phyloP scores from a whole-genome alignment of 1,140 invertebrate genomes.

The Diachasmimorpha longicaudata region DNA sequence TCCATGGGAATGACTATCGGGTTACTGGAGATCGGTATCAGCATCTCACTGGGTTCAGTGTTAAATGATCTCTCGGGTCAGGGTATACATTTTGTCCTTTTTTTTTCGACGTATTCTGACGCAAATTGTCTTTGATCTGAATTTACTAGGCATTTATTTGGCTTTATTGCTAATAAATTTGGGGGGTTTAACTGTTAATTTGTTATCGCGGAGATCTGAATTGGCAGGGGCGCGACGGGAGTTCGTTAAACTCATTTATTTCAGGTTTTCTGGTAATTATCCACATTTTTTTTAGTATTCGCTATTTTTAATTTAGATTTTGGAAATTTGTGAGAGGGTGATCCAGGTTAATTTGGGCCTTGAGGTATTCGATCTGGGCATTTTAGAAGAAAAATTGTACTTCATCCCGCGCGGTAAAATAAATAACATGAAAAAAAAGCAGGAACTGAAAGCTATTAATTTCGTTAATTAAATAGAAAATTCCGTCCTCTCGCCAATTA shows the following conservation, averaged over 20 bases:
- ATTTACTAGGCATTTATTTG: background rate
- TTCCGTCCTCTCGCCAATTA: too few relatives aligned
- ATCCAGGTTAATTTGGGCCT: too few relatives aligned
- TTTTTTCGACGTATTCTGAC: background rate
- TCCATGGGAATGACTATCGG: conserved; percentile 5
- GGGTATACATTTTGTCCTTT: background rate
- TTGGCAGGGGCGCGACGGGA: background rate
- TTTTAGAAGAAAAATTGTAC: too few relatives aligned
- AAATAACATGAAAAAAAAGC: too few relatives aligned
- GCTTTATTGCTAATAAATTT: conserved; percentile 3
- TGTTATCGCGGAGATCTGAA: background rate
- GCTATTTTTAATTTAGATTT: background rate
- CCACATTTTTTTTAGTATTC: background rate
- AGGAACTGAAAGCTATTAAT: too few relatives aligned
- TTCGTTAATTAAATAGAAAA: too few relatives aligned
- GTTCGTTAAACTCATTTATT: background rate
- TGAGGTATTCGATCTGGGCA: too few relatives aligned
- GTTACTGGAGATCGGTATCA: background rate
- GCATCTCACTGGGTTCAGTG: background rate
- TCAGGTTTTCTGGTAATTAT: background rate
- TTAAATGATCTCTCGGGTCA: background rate
- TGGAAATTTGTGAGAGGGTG: too few relatives aligned
- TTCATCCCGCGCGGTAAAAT: too few relatives aligned
- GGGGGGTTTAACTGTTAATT: background rate
- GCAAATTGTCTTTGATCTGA: conserved; percentile 7